Evolutionary conservation across 2,888 invertebrate genomes (phyloP).

Genomic region (Drosophila limbata): DNA sequence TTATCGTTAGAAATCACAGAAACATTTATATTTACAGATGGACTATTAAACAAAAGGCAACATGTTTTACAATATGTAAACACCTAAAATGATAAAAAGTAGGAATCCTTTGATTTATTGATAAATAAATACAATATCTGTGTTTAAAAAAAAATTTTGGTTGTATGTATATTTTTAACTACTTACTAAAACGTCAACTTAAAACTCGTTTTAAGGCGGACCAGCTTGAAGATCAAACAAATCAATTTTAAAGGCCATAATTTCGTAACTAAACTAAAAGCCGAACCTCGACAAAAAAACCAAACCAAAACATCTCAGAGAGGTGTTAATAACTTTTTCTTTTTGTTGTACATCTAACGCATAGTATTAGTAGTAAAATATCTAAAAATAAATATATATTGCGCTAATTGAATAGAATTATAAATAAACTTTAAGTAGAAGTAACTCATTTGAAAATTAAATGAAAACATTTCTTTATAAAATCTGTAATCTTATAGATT

Average conservation of each 20-base stretch:
- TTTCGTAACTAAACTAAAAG: constrained; percentile 47
- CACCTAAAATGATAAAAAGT: neutral
- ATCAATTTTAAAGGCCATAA: constrained; percentile 56
- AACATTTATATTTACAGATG: neutral
- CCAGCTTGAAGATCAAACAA: constrained; percentile 40
- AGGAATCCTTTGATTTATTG: neutral
- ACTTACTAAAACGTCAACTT: constrained; percentile 16
- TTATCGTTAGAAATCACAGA: constrained; percentile 9
- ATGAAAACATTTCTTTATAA: neutral
- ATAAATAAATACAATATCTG: neutral
- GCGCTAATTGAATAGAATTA: constrained; percentile 20
- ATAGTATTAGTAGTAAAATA: constrained; percentile 10
- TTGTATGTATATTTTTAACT: constrained; percentile 1
- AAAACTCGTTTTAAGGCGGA: constrained; percentile 44
- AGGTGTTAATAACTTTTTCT: constrained; percentile 37
- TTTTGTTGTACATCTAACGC: neutral
- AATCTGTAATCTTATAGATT: neutral
- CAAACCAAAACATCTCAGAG: constrained; percentile 15
- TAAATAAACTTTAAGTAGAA: constrained; percentile 12
- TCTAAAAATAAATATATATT: constrained; percentile 2
- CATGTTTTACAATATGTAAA: constrained; percentile 10
- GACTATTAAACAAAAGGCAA: neutral
- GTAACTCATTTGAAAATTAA: neutral
- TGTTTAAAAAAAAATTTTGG: neutral
- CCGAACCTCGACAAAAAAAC: constrained; percentile 19